phyloP scores from a whole-genome alignment of 2,888 invertebrate species.

The Andrena hattorfiana region DNA sequence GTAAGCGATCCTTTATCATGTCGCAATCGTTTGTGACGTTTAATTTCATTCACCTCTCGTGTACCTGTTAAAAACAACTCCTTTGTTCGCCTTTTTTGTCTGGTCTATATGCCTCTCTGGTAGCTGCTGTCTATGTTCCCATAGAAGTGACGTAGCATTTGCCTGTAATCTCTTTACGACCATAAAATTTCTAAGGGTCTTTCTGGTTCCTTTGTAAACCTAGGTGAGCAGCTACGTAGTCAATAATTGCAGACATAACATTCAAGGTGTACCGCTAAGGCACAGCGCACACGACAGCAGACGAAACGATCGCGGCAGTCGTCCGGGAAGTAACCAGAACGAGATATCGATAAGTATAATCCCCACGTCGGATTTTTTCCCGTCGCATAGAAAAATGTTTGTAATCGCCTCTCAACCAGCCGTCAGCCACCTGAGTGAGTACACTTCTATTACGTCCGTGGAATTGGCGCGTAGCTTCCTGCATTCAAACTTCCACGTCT shows the following conservation, averaged over 20 bases:
- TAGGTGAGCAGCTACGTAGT: constrained; percentile 78
- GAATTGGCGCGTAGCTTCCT: background rate
- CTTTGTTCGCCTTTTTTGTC: background rate
- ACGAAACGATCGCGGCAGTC: constrained; percentile 60
- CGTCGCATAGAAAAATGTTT: constrained; percentile 80
- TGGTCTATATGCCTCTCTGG: no score
- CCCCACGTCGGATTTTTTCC: constrained; percentile 77
- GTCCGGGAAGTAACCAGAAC: constrained; percentile 67
- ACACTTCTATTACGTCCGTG: background rate
- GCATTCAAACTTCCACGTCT: constrained; percentile 8
- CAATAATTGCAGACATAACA: constrained; percentile 76
- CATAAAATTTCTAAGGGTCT: constrained; percentile 31
- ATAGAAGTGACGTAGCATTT: background rate
- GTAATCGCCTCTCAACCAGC: constrained; percentile 79
- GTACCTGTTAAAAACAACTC: background rate
- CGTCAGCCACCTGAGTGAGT: constrained; percentile 80
- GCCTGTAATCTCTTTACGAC: background rate
- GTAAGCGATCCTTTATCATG: constrained; percentile 67
- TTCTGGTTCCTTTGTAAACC: constrained; percentile 40
- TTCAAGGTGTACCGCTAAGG: constrained; percentile 71
- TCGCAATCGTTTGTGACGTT: background rate
- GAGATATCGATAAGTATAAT: constrained; percentile 82
- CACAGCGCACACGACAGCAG: constrained; percentile 63
- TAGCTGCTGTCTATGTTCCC: background rate
- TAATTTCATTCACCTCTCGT: background rate